A percentile compares a stretch with the other conserved stretches of the same genome.
Conservation (phyloP, 2,113 vertebrate species). For the Dicerorhinus sumatrensis region DNA sequence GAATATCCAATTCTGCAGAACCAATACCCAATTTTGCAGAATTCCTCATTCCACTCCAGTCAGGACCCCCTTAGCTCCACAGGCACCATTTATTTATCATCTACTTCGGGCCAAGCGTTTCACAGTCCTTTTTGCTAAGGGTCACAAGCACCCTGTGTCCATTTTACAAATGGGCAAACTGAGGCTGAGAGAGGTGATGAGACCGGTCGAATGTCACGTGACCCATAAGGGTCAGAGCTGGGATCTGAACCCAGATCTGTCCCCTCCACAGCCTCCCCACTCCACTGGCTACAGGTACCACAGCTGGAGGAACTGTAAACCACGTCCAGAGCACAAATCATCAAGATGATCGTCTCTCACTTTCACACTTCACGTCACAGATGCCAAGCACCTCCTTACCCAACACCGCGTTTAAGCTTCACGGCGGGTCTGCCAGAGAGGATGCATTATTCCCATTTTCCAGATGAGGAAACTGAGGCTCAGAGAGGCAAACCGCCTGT, state of each 20-base stretch:
- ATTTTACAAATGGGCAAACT: not conserved
- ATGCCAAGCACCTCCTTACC: not conserved
- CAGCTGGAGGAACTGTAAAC: not conserved
- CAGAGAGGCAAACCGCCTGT: not conserved
- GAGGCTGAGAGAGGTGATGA: not conserved
- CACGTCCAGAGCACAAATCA: not conserved
- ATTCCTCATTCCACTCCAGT: not conserved
- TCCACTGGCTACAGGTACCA: not conserved
- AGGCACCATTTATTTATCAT: not conserved
- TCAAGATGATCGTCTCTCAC: no score
- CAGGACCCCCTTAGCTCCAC: not conserved
- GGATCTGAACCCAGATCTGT: not conserved
- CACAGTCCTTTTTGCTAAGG: not conserved
- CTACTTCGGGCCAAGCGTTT: not conserved
- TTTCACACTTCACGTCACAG: not conserved
- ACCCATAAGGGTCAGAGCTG: not conserved
- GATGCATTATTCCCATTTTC: not conserved
- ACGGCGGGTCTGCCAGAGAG: not conserved
- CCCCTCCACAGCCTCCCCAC: not conserved
- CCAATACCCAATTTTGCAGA: not conserved
- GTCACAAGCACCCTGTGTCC: not conserved
- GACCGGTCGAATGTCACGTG: not conserved
- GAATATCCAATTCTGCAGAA: not conserved
- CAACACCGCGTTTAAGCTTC: accelerated
- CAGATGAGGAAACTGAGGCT: not conserved